These are phyloP conservation scores for Nyctibius bracteatus DNA, from an alignment of 2,113 vertebrate species.

Conservation along the genomic window DNA sequence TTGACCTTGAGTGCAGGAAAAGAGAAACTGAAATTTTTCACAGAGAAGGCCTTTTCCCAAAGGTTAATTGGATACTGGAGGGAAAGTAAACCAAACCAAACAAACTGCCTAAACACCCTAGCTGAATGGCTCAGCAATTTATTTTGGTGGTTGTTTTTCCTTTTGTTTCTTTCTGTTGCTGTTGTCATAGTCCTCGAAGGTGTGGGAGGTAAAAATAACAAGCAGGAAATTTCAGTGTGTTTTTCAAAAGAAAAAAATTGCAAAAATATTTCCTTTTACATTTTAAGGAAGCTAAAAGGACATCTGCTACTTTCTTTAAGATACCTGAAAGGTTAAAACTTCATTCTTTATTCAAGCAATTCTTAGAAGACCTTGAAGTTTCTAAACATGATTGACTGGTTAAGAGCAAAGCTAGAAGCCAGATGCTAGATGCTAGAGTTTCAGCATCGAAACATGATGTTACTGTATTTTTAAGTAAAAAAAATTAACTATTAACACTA, in stretches of 20 bases:
- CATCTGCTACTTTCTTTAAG: constrained; percentile 9
- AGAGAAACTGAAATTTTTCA: neutral
- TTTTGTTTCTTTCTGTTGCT: neutral
- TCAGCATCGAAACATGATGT: neutral
- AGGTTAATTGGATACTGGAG: neutral
- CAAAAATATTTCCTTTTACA: neutral
- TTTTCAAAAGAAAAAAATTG: neutral
- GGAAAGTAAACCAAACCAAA: constrained; percentile 4
- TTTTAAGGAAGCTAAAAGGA: neutral
- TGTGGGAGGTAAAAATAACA: constrained; percentile 7
- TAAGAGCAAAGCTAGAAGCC: neutral
- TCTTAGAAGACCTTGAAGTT: constrained; percentile 39
- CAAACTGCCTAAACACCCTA: neutral
- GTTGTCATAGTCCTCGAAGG: neutral
- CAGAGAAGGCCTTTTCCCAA: neutral
- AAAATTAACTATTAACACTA: neutral
- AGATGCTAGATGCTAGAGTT: neutral
- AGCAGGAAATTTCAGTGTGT: neutral
- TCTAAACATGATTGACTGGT: neutral
- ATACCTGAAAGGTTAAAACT: constrained; percentile 16
- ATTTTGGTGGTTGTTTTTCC: neutral
- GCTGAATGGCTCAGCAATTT: neutral
- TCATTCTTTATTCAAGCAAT: constrained; percentile 13
- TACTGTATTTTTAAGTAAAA: neutral
- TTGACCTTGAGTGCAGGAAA: neutral